A percentile compares a stretch with the other conserved stretches of the same genome.
Conservation (phyloP, 2,797 vertebrate species). For the Buphagus erythrorhynchus region DNA sequence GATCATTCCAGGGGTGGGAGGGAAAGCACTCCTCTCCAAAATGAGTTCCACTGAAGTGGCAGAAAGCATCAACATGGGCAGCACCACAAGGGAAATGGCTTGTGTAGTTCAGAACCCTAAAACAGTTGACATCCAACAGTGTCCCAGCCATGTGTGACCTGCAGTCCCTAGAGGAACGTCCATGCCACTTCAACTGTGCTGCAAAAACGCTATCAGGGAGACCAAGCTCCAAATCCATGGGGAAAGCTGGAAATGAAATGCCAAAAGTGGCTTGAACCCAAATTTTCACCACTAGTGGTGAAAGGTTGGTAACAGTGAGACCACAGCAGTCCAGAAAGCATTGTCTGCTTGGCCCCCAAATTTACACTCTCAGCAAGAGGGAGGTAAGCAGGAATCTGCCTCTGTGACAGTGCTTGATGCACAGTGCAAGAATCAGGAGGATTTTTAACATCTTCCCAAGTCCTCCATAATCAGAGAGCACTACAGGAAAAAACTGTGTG, state of each 20-base stretch:
- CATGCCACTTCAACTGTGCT: fast-evolving
- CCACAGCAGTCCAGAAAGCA: neutral
- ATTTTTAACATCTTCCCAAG: neutral
- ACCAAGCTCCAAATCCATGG: neutral
- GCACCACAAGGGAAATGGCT: neutral
- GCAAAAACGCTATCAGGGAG: fast-evolving
- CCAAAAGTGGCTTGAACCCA: fast-evolving
- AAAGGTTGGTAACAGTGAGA: neutral
- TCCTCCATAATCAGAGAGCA: neutral
- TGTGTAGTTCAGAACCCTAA: neutral
- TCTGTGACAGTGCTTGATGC: fast-evolving
- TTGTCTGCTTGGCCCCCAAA: neutral
- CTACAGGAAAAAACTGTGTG: fast-evolving
- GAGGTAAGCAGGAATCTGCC: neutral
- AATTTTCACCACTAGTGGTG: neutral
- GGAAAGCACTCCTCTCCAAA: neutral
- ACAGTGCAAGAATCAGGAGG: neutral
- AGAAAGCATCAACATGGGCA: neutral
- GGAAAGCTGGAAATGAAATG: neutral
- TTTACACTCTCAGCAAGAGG: neutral
- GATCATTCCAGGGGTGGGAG: neutral
- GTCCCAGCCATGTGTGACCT: neutral
- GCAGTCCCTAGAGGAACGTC: neutral
- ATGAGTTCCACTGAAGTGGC: neutral
- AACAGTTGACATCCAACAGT: neutral